These are phyloP conservation scores for Crocuta crocuta DNA, from an alignment of 2,113 vertebrate species.

Conservation along the genomic window DNA sequence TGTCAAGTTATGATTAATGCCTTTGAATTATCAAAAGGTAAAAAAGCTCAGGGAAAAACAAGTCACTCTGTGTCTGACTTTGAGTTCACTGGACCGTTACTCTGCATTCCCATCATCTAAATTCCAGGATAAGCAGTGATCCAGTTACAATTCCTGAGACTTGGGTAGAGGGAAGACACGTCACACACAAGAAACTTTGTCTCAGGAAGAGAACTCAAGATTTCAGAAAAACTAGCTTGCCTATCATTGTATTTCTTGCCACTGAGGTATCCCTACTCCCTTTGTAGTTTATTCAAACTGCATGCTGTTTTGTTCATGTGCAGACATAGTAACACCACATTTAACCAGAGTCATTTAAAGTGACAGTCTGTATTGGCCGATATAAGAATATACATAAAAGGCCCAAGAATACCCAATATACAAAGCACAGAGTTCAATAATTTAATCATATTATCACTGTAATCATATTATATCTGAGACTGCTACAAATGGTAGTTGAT, in stretches of 20 bases:
- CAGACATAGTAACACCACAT: background rate
- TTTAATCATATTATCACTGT: background rate
- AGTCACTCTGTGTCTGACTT: background rate
- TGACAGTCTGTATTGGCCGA: background rate
- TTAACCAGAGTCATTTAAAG: background rate
- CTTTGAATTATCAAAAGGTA: slow-evolving; percentile 22
- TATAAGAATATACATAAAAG: background rate
- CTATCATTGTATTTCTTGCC: background rate
- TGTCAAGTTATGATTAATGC: background rate
- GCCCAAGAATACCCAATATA: background rate
- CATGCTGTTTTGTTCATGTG: background rate
- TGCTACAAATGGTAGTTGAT: slow-evolving; percentile 3
- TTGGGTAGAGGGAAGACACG: background rate
- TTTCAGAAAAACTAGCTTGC: background rate
- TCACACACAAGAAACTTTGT: background rate
- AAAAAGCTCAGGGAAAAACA: background rate
- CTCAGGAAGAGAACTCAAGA: background rate
- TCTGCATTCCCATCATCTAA: background rate
- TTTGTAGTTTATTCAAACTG: background rate
- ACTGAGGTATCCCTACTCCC: background rate
- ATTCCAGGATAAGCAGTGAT: background rate
- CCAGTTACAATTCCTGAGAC: slow-evolving; percentile 6
- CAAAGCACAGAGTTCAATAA: background rate
- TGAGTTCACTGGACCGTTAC: background rate
- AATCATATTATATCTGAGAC: background rate